These are phyloP conservation scores for Zaprionus taronus DNA, from an alignment of 1,140 invertebrate species.

Conservation along the genomic window DNA sequence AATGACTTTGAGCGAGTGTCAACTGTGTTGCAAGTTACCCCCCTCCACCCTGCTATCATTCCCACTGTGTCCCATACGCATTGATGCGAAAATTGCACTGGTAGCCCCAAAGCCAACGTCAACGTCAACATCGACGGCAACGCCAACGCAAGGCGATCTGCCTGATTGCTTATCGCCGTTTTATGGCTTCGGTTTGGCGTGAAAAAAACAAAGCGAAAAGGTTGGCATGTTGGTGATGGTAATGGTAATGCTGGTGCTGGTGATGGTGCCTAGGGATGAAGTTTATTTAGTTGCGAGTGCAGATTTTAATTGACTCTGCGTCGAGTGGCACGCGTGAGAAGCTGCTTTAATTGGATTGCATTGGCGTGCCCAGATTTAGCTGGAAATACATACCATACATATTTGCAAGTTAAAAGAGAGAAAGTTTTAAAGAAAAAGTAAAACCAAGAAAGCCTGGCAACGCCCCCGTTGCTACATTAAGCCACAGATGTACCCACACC, in stretches of 20 bases:
- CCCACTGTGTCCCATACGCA: background rate
- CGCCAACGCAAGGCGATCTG: slow-evolving; percentile 19
- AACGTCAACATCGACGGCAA: slow-evolving; percentile 29
- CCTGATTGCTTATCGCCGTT: slow-evolving; percentile 51
- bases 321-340: slow-evolving; percentile 32
- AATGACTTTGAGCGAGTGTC: slow-evolving; percentile 4
- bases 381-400: background rate
- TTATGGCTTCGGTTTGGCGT: slow-evolving; percentile 41
- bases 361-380: slow-evolving; percentile 25
- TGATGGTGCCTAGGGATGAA: background rate
- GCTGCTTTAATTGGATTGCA: slow-evolving; percentile 48
- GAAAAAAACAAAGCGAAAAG: slow-evolving; percentile 29
- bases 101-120: slow-evolving; percentile 20
- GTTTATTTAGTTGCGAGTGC: slow-evolving; percentile 28
- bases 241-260: background rate
- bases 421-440: slow-evolving; percentile 26
- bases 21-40: slow-evolving; percentile 2
- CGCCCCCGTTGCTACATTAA: slow-evolving; percentile 13
- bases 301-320: slow-evolving; percentile 50
- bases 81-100: slow-evolving; percentile 69
- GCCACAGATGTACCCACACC: slow-evolving; percentile 23
- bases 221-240: background rate
- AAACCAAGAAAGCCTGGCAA: background rate
- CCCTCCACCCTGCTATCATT: background rate
- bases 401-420: slow-evolving; percentile 7